Evolutionary conservation across 2,113 vertebrate genomes (phyloP).

Genomic region (Donacobius atricapilla): DNA sequence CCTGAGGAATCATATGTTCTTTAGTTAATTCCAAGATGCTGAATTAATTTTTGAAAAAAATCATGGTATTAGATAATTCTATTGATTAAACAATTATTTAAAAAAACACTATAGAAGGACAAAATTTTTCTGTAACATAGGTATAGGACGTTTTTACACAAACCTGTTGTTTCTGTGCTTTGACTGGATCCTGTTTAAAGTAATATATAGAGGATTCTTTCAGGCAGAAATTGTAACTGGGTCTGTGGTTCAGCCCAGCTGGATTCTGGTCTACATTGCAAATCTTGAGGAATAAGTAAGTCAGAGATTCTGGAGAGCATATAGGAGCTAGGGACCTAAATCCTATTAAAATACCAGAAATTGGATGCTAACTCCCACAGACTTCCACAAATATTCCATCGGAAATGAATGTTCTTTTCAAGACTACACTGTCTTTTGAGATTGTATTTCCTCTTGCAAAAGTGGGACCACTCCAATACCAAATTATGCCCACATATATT

Average conservation of each 20-base stretch:
- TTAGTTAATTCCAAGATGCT: background rate
- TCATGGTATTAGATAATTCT: background rate
- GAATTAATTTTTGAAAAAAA: background rate
- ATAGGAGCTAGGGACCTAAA: background rate
- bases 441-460: background rate
- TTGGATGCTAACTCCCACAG: background rate
- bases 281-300: background rate
- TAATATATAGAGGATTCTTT: background rate
- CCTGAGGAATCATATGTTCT: background rate
- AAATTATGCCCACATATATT: background rate
- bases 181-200: background rate
- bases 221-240: background rate
- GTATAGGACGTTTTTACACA: background rate
- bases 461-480: background rate
- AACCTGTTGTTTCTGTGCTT: background rate
- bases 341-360: background rate
- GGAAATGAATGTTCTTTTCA: background rate
- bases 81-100: background rate
- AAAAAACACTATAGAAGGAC: background rate
- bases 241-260: background rate
- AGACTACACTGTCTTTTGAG: background rate
- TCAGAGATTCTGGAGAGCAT: background rate
- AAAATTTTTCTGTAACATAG: background rate
- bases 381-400: background rate
- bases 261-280: background rate